Base-by-base conservation (phyloP, 2,113 vertebrate species). In the Bambusicola thoracicus region DNA sequence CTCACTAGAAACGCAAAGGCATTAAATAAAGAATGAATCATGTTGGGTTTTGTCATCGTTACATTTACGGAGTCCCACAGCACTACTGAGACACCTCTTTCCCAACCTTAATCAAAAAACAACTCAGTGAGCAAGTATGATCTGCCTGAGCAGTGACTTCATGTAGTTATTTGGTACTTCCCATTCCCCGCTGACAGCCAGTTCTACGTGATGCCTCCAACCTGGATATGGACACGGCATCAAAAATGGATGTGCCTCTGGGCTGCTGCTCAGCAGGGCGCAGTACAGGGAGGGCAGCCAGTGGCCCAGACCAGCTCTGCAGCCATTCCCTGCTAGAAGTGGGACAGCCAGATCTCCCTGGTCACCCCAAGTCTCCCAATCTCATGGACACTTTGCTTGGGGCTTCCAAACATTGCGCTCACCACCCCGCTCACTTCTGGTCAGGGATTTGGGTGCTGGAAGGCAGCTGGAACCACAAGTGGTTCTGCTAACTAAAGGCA, bases 391-490 rank as follows among this genome's bases (percentile, higher is more conserved):
- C 7, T 41, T 46, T 29, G 40, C 87, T 87, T 80, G 49, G 85
- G 78, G 81, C 91, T 73, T 75, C 6, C 2, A 3, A 7, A 13
- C 10, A 2, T 7, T 22, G 68, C 1, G 5, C 84, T 75, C 49
- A 63, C 73, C 73, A 12, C 70, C 76, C 49, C 86, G 93, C 18
- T 94, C 95, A 72, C 79, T 96, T 93, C 95, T 96, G 34, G 46
- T 93, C 95, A 90, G 93, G 94, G 89, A 44, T 80, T 81, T 94
- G 18, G 32, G 81, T 81, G 95, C 75, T 94, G 94, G 96, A 97
- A 96, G 90, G 94, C 95, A 93, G 91, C 96, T 97, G 96, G 92
- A n/a, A n/a, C 55, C 32, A 20, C 18, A 58, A 19, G 17, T 12
- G 18, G 55, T 20, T 58, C 95, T 93, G 46, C 96, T 87, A 92